Evolutionary conservation across 1,140 invertebrate genomes (phyloP), one percentile per base, ranked within the genome.

Genomic region (Apis cerana): DNA sequence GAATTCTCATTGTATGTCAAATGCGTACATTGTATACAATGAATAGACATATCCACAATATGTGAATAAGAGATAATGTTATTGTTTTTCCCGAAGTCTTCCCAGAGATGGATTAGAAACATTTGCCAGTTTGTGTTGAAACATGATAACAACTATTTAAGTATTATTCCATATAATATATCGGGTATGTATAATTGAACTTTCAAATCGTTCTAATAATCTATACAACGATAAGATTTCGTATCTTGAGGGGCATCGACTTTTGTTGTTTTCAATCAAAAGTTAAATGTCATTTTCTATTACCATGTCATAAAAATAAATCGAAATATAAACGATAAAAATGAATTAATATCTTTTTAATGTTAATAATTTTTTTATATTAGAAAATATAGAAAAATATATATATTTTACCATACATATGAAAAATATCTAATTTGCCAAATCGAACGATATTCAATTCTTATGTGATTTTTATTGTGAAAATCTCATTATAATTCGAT

Each of bases 101-200:
- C 54, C 50, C 7, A 65, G 50, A 85, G 87, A 89, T 89, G 74
- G 87, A 76, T 86, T 85, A 89, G 84, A 76, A 84, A 86, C 79
- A 75, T 70, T 75, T 78, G 82, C 62, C 83, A 62, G 71, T 80
- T 88, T 85, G 86, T 86, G 84, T 68, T 80, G 80, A 68, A 82
- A 87, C 75, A 79, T 82, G 87, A 89, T 89, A 89, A 89, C 88
- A 89, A 58, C 76, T 87, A 88, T 84, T 83, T 89, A 82, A 87
- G 80, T 85, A 85, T 89, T 87, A 82, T 87, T 88, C 75, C 59
- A 62, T 74, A 4, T 48, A 75, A 56, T 67, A 59, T 69, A 86
- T 88, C 65, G 79, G 70, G 77, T 56, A 43, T 61, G n/a, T n/a
- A 70, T 82, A 43, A 33, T 33, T 33, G 33, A 43, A 43, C 72